These are phyloP conservation scores for Mormyrops attenuatus DNA, from an alignment of 2,797 vertebrate species.

Conservation along the genomic window DNA sequence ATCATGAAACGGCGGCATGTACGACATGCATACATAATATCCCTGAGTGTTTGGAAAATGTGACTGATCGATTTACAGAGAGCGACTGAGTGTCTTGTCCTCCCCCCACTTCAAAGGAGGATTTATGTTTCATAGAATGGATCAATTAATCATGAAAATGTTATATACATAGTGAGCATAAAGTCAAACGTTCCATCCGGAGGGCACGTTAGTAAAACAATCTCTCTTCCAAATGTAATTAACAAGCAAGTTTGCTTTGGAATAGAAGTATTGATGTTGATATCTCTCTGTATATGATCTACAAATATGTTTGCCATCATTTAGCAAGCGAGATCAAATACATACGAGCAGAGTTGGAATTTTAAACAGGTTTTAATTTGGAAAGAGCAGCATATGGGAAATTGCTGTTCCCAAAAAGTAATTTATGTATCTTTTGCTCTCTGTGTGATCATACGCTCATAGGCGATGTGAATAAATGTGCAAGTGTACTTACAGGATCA, in stretches of 20 bases:
- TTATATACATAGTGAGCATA: neutral
- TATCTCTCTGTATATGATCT: neutral
- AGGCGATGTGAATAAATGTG: neutral
- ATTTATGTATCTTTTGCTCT: neutral
- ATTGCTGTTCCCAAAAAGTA: neutral
- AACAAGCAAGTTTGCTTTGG: neutral
- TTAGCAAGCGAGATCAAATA: neutral
- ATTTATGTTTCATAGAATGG: neutral
- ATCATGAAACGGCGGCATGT: neutral
- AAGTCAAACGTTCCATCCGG: neutral
- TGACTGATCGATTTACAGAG: constrained; percentile 5
- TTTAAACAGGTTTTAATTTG: neutral
- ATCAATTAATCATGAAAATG: neutral
- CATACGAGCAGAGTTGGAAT: neutral
- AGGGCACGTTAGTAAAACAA: neutral
- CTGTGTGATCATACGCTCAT: neutral
- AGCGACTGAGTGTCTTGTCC: neutral
- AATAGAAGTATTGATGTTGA: neutral
- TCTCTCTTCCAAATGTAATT: constrained; percentile 6
- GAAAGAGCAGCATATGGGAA: neutral
- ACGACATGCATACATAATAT: neutral
- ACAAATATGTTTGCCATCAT: neutral
- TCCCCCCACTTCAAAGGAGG: neutral
- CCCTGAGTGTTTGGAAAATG: neutral
- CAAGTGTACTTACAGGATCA: neutral